A percentile compares a stretch with the other conserved stretches of the same genome.
These are phyloP conservation scores for Dryobota labecula DNA, from an alignment of 2,888 invertebrate species.

Conservation along the genomic window DNA sequence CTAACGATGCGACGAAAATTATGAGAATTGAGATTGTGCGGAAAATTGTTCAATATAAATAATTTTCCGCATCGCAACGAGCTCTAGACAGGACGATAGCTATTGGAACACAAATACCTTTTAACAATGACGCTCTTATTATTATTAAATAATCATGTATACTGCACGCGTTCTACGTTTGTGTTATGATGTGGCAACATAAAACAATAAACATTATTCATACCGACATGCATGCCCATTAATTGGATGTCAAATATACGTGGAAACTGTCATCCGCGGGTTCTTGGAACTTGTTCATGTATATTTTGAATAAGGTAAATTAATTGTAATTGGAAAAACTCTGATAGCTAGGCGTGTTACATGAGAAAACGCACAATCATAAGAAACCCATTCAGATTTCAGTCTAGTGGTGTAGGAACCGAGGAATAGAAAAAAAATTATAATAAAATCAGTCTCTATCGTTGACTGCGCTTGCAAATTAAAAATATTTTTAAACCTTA, in stretches of 20 bases:
- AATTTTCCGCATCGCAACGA: slow-evolving; percentile 17
- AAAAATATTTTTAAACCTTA: too few relatives aligned
- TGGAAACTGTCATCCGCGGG: not conserved
- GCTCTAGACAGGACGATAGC: not conserved
- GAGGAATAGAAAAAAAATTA: not conserved
- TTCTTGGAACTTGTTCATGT: not conserved
- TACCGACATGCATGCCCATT: slow-evolving; percentile 3
- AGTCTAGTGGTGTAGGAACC: not conserved
- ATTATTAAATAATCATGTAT: slow-evolving; percentile 21
- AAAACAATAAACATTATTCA: slow-evolving; percentile 23
- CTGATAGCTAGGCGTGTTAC: not conserved
- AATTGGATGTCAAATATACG: slow-evolving; percentile 6
- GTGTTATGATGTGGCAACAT: slow-evolving; percentile 20
- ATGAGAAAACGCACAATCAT: not conserved
- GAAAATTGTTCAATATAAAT: slow-evolving; percentile 11
- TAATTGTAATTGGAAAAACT: slow-evolving; percentile 2
- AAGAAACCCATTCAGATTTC: not conserved
- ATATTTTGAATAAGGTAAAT: not conserved
- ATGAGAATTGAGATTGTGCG: not conserved
- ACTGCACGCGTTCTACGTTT: slow-evolving; percentile 6
- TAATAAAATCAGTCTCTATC: too few relatives aligned
- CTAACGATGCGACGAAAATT: not conserved
- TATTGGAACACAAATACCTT: not conserved
- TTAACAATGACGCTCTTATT: slow-evolving; percentile 3
- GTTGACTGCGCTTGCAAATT: not conserved